Percentiles rank a stretch among this genome's conserved stretches.
These are phyloP conservation scores for Herpetotheres cachinnans DNA, from an alignment of 2,113 vertebrate species.

Conservation along the genomic window DNA sequence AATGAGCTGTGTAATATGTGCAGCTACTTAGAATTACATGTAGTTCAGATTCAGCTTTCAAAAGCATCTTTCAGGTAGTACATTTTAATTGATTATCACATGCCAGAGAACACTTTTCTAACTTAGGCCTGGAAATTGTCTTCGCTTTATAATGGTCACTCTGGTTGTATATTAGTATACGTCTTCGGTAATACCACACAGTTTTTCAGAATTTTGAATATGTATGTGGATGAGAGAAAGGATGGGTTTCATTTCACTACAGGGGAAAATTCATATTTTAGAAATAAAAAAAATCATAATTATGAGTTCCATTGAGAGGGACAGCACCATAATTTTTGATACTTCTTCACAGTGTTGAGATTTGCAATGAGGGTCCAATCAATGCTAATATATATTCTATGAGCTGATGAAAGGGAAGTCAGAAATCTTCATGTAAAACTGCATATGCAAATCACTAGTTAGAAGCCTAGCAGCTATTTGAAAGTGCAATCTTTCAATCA, in stretches of 20 bases:
- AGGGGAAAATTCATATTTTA: not conserved
- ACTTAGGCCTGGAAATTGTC: not conserved
- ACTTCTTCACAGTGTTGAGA: not conserved
- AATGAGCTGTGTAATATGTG: not conserved
- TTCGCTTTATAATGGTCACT: not conserved
- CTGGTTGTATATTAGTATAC: not conserved
- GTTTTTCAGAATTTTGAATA: not conserved
- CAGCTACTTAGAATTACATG: not conserved
- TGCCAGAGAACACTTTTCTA: not conserved
- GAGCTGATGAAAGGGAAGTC: conserved; percentile 15
- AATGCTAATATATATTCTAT: not conserved
- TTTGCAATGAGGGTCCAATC: conserved; percentile 13
- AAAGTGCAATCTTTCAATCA: conserved; percentile 43
- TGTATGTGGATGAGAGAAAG: not conserved
- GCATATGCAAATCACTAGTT: not conserved
- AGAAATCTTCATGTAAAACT: conserved; percentile 1
- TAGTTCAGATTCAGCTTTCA: not conserved
- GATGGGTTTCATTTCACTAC: not conserved
- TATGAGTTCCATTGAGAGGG: not conserved
- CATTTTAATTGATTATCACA: not conserved
- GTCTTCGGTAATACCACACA: not conserved
- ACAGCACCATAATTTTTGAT: not conserved
- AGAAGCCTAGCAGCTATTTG: conserved; percentile 9
- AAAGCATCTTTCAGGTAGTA: not conserved
- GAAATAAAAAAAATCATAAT: not conserved